A percentile compares a stretch with the other conserved stretches of the same genome.
Conservation (phyloP, 1,140 invertebrate genomes). For the Trichonephila clavipes region DNA sequence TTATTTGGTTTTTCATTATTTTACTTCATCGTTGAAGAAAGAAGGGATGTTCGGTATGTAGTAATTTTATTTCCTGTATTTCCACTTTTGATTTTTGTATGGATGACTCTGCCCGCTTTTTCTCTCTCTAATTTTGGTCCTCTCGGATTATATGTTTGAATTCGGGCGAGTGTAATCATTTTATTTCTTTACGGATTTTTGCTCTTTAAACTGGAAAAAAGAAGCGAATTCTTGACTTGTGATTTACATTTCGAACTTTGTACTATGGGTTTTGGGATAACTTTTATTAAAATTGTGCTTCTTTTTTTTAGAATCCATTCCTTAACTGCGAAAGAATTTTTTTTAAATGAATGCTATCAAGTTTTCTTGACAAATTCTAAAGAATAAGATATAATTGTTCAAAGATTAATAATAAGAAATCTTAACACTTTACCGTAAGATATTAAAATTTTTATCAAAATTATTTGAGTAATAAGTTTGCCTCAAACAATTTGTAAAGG, state of each 20-base stretch:
- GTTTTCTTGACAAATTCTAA: too few species aligned
- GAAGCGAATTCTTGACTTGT: background rate
- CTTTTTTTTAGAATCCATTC: background rate
- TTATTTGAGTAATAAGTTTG: too few species aligned
- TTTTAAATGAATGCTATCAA: too few species aligned
- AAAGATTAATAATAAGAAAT: too few species aligned
- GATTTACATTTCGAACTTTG: background rate
- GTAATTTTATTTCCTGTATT: constrained; percentile 35
- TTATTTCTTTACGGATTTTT: background rate
- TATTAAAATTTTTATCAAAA: too few species aligned
- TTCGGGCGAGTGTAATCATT: constrained; percentile 34
- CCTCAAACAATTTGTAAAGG: too few species aligned
- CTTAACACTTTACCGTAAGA: too few species aligned
- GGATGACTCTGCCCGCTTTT: background rate
- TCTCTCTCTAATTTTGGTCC: constrained; percentile 14
- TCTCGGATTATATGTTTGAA: constrained; percentile 26
- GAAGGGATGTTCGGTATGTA: constrained; percentile 12
- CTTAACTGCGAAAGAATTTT: background rate
- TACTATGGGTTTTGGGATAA: background rate
- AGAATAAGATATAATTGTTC: too few species aligned
- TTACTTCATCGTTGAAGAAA: background rate
- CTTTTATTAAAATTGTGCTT: background rate
- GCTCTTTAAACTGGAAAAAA: background rate
- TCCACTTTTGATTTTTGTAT: constrained; percentile 23
- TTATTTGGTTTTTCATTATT: constrained; percentile 6